Conservation (phyloP, 30 jellyfish, hydroid and myxozoan species). For the Catostylus mosaicus region DNA sequence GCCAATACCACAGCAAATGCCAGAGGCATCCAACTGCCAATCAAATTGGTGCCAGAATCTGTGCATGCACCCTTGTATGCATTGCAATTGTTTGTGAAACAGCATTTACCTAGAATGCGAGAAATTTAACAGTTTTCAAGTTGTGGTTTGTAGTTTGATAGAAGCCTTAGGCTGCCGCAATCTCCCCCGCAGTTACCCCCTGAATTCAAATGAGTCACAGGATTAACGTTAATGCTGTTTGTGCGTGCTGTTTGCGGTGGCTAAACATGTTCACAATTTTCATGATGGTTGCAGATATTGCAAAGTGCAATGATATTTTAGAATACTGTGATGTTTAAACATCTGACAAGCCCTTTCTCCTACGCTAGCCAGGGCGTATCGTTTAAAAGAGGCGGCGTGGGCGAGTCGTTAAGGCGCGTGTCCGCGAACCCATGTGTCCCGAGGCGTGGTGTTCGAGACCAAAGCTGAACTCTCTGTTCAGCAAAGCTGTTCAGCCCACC, state of each 20-base stretch:
- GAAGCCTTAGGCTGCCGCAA: background rate
- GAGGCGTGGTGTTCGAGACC: too few relatives aligned
- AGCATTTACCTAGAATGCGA: constrained; percentile 33
- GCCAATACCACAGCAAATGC: background rate
- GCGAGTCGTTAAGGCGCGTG: too few relatives aligned
- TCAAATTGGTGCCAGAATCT: background rate
- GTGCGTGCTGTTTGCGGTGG: background rate
- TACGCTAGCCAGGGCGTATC: too few relatives aligned
- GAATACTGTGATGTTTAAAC: too few relatives aligned
- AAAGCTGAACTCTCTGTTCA: too few relatives aligned
- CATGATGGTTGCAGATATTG: background rate
- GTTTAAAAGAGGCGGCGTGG: too few relatives aligned
- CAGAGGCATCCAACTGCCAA: background rate
- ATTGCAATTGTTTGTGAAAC: constrained; percentile 44
- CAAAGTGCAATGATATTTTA: background rate
- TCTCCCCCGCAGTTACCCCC: background rate
- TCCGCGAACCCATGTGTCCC: too few relatives aligned
- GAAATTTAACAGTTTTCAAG: too few relatives aligned
- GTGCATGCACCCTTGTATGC: constrained; percentile 51
- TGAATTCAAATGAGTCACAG: background rate
- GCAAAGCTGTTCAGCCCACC: too few relatives aligned
- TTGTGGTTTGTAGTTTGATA: too few relatives aligned
- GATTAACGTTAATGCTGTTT: background rate
- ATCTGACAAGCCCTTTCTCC: too few relatives aligned
- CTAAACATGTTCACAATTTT: background rate